These are phyloP conservation scores for Dendrolimus punctatus DNA, from an alignment of 1,140 invertebrate species.

Conservation along the genomic window DNA sequence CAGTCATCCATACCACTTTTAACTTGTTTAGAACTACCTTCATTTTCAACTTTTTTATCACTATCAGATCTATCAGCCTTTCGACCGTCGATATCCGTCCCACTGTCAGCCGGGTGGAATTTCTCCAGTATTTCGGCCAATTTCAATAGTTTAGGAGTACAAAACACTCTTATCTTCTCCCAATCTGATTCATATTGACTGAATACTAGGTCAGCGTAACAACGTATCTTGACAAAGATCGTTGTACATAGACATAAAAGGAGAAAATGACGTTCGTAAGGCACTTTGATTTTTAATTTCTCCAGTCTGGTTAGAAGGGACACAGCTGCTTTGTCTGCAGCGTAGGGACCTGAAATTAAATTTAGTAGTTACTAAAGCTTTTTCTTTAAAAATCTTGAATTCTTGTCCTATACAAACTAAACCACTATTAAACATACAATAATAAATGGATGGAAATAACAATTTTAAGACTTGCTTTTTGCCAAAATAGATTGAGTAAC, in stretches of 20 bases:
- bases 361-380: neutral
- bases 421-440: too few species aligned
- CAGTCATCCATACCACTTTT: too few species aligned
- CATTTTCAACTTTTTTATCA: too few species aligned
- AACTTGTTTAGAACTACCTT: too few species aligned
- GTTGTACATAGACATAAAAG: slow-evolving; percentile 88
- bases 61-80: too few species aligned
- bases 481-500: neutral
- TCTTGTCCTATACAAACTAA: too few species aligned
- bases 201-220: slow-evolving; percentile 81
- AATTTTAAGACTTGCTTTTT: too few species aligned
- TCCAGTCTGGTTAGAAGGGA: slow-evolving; percentile 87
- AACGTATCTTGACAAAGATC: slow-evolving; percentile 83
- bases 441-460: too few species aligned
- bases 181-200: slow-evolving; percentile 77
- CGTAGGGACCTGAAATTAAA: slow-evolving; percentile 78
- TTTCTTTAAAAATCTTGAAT: too few species aligned
- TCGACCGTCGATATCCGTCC: slow-evolving; percentile 9
- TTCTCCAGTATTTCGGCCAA: slow-evolving; percentile 84
- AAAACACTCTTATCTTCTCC: slow-evolving; percentile 82
- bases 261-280: slow-evolving; percentile 90
- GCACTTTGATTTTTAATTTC: slow-evolving; percentile 92
- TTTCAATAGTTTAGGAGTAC: slow-evolving; percentile 85
- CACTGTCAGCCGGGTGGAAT: slow-evolving; percentile 75
- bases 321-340: slow-evolving; percentile 88